Evolutionary conservation across 2,113 vertebrate genomes (phyloP), one percentile per base, ranked within the genome.

Genomic region (Hippolais icterina): DNA sequence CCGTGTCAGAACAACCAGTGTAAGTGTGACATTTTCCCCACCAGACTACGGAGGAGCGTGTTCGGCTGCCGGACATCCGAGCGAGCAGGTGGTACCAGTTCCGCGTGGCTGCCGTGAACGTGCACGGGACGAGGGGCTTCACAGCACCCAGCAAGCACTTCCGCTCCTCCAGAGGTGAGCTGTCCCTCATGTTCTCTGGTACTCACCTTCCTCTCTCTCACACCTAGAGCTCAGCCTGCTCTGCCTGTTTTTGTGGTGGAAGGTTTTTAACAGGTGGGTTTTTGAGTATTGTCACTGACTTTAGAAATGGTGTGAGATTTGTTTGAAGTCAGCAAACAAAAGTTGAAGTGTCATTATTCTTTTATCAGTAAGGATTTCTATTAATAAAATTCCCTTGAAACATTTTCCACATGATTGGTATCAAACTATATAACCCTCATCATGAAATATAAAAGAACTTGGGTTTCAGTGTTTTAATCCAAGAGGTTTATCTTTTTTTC

Each of bases 51-150:
- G 99, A 99, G 2, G 99, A 99, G 95, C 98, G 98, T 4, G 83
- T 99, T 37, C 98, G 98, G 88, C 97, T 99, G 98, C 96, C 66
- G 0, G 99, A 99, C 97, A 97, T 98, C 89, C 98, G 99, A 53
- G 98, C 99, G 8, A 99, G 98, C 98, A 96, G 99, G 83, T 99
- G 99, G 99, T 99, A 99, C 98, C 99, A 99, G 98, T 99, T 99
- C 98, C 98, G 99, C 3, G 99, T 99, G 94, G 99, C 99, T 0
- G 99, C 99, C 1, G 98, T 99, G 72, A 99, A 99, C 3, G 98
- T 99, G 46, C 99, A 99, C 1, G 99, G 99, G 63, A 99, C 99
- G 1, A 98, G 99, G 9, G 99, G 99, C 78, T 99, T 99, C 98
- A 99, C 99, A 0, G 98, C 99, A 2, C 99, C 99, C 93, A 99